Evolutionary conservation across 2,797 vertebrate genomes (phyloP).

Genomic region (Falco columbarius): DNA sequence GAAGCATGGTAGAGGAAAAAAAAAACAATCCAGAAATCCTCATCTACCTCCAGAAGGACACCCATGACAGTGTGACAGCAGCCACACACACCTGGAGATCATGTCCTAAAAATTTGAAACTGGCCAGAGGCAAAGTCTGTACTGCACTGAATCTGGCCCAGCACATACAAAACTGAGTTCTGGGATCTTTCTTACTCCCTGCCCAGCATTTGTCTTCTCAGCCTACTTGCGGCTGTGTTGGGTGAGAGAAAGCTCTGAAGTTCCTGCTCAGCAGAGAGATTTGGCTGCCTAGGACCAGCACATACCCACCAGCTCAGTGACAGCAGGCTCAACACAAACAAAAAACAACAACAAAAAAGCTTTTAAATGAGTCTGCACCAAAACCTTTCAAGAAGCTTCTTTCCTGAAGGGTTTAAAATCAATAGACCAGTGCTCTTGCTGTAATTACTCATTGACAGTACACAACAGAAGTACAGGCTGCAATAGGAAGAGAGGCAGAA

Average conservation of each 20-base stretch:
- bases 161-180: neutral
- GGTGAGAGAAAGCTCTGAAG: neutral
- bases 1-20: neutral
- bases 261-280: neutral
- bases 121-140: neutral
- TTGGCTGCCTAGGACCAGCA: neutral
- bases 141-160: neutral
- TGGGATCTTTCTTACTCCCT: neutral
- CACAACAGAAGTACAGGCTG: neutral
- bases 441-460: slow-evolving; percentile 17
- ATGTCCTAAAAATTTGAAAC: accelerated
- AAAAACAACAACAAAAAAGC: neutral
- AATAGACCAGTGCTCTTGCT: neutral
- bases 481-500: slow-evolving; percentile 14
- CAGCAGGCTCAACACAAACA: neutral
- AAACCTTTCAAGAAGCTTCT: neutral
- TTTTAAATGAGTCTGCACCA: neutral
- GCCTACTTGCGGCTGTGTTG: neutral
- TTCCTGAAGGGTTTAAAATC: slow-evolving; percentile 36
- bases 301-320: neutral
- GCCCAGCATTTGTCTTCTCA: neutral
- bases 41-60: neutral
- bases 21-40: neutral
- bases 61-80: accelerated
- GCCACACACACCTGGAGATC: neutral